Evolutionary conservation across 2,797 vertebrate genomes (phyloP).

Genomic region (Chiloscyllium punctatum): DNA sequence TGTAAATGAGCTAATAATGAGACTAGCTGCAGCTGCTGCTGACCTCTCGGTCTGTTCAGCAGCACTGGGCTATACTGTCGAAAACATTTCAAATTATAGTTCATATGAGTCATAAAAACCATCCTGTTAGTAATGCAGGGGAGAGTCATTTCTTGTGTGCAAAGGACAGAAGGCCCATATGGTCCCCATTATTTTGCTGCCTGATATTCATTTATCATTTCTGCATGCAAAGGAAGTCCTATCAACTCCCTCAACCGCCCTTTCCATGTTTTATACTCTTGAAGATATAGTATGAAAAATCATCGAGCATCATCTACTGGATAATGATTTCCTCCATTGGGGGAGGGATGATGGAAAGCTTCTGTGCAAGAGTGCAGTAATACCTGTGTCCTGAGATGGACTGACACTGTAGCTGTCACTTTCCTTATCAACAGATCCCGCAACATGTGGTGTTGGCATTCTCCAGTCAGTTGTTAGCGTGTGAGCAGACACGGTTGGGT

Average conservation of each 20-base stretch:
- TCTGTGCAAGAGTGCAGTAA: not conserved
- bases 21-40: not conserved
- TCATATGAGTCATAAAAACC: not conserved
- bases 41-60: not conserved
- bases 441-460: conserved; percentile 83
- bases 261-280: not conserved
- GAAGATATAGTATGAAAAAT: not conserved
- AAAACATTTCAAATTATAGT: not conserved
- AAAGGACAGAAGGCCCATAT: not conserved
- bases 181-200: not conserved
- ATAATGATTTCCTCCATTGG: not conserved
- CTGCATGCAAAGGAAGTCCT: not conserved
- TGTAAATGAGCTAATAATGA: not conserved
- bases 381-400: conserved; percentile 97
- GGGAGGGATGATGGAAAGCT: not conserved
- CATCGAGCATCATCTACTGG: not conserved
- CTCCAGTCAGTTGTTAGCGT: conserved; percentile 97
- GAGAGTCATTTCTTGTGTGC: not conserved
- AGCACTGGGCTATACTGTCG: not conserved
- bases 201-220: not conserved
- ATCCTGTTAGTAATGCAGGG: not conserved
- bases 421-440: conserved; percentile 94
- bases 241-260: not conserved
- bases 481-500: conserved; percentile 91
- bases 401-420: conserved; percentile 99